Evolutionary conservation across 92 coral and sea anemone genomes (phyloP).

Genomic region (Muricea muricata): DNA sequence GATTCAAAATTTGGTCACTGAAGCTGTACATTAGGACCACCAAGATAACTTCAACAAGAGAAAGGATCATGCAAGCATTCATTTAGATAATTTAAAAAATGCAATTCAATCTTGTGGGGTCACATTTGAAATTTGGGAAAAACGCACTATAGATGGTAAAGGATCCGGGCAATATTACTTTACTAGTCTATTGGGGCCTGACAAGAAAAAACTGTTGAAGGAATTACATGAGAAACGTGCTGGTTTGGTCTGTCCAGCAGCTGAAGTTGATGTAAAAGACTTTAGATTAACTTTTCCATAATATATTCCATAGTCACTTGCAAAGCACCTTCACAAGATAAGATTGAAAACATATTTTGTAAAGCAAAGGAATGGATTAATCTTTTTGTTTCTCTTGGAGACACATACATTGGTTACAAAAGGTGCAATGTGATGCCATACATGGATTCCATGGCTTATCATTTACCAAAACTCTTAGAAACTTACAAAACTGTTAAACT

Average conservation of each 20-base stretch:
- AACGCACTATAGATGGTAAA: conserved; percentile 12
- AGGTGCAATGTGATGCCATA: conserved; percentile 59
- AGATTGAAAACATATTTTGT: neutral
- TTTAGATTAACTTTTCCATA: conserved; percentile 35
- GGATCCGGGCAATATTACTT: conserved; percentile 19
- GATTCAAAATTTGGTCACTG: conserved; percentile 37
- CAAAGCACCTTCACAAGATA: conserved; percentile 20
- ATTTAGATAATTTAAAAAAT: conserved; percentile 41
- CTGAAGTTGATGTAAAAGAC: conserved; percentile 23
- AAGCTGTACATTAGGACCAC: conserved; percentile 45
- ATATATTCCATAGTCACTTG: conserved; percentile 42
- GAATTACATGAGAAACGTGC: conserved; percentile 64
- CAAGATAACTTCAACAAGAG: conserved; percentile 36
- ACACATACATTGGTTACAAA: conserved; percentile 40
- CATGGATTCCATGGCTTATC: conserved; percentile 20
- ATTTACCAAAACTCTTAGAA: conserved; percentile 16
- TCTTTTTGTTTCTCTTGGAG: conserved; percentile 48
- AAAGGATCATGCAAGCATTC: conserved; percentile 32
- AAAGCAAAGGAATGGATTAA: conserved; percentile 58
- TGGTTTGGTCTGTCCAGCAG: conserved; percentile 49
- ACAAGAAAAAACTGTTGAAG: conserved; percentile 45
- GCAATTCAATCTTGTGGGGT: conserved; percentile 29
- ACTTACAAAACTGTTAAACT: neutral
- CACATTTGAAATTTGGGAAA: conserved; percentile 33
- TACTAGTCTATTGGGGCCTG: conserved; percentile 35